Base-by-base conservation (phyloP, 2,113 vertebrate genomes). In the Notothenia rossii region DNA sequence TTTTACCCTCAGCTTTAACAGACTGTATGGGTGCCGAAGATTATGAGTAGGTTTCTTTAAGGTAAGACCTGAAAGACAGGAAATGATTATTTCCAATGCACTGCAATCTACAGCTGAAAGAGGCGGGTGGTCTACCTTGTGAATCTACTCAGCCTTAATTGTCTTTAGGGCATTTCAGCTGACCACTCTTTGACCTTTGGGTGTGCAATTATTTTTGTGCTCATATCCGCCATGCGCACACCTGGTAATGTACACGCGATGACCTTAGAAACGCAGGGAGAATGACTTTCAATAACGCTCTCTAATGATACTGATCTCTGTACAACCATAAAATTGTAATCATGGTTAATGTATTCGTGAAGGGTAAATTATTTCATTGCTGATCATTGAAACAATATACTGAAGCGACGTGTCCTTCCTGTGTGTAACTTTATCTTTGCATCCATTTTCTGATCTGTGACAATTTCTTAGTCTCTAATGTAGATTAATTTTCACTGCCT, bases 321-420 rank as follows among this genome's bases (percentile, higher is more conserved):
- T 64, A 22, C 78, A 86, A 86, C 82, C 75, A 90, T 92, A 80
- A 91, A 86, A 89, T 81, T 87, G 68, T 82, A 90, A 90, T 94
- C 80, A 87, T 84, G 20, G 58, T 79, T 90, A 86, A 90, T 92
- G 83, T 92, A 84, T 93, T 90, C 82, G 84, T 89, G 74, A 88
- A 87, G 80, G 75, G 75, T 83, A 86, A 86, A 88, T 91, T 83
- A 88, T 85, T 86, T 89, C 70, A 82, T 65, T 79, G 68, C 84
- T 83, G 80, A 88, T 89, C 72, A 78, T 88, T 89, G 74, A 18
- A 62, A 82, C 60, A 86, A 75, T 72, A 74, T 80, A 82, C 89
- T 85, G 62, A 86, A 62, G 63, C 49, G 82, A 75, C 64, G 81
- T 70, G 79, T 81, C 78, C 69, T 75, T 67, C 61, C 43, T 67